A percentile compares a stretch with the other conserved stretches of the same genome.
Conservation (phyloP, 2,888 invertebrate species). For the Eristalinus sepulchralis region DNA sequence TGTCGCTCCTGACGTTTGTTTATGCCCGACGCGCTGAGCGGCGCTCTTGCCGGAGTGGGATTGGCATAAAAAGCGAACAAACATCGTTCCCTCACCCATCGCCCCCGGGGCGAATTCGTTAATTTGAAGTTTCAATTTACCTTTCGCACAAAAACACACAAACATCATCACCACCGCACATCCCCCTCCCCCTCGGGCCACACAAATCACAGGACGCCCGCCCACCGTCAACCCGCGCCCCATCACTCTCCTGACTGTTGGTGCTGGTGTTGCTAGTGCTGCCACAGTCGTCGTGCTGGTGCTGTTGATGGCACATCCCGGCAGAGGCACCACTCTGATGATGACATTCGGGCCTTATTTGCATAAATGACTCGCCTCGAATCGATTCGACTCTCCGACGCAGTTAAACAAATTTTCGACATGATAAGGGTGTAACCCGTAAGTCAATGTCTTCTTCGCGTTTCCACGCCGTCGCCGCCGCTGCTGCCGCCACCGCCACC, state of each 20-base stretch:
- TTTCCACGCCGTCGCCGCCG: neutral
- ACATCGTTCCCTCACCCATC: slow-evolving; percentile 59
- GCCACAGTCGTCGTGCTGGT: neutral
- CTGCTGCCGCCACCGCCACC: neutral
- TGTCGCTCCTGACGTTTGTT: slow-evolving; percentile 59
- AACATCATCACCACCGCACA: no score
- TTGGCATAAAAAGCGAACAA: slow-evolving; percentile 23
- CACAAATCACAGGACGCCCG: neutral
- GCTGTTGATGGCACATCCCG: slow-evolving; percentile 2
- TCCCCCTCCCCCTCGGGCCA: no score
- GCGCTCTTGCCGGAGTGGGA: neutral
- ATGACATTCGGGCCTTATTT: slow-evolving; percentile 70
- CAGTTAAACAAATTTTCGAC: slow-evolving; percentile 72
- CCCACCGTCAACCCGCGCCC: neutral
- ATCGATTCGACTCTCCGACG: slow-evolving; percentile 30
- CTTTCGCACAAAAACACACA: slow-evolving; percentile 33
- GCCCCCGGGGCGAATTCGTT: slow-evolving; percentile 64
- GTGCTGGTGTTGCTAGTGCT: neutral
- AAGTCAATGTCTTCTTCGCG: slow-evolving; percentile 66
- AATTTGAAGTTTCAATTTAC: slow-evolving; percentile 71
- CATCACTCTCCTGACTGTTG: neutral
- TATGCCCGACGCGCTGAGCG: slow-evolving; percentile 18
- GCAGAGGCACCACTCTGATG: slow-evolving; percentile 43
- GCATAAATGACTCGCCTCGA: slow-evolving; percentile 68
- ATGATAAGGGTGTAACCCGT: slow-evolving; percentile 72